These are phyloP conservation scores for Epicauta chinensis DNA, from an alignment of 1,140 invertebrate genomes.

Conservation along the genomic window DNA sequence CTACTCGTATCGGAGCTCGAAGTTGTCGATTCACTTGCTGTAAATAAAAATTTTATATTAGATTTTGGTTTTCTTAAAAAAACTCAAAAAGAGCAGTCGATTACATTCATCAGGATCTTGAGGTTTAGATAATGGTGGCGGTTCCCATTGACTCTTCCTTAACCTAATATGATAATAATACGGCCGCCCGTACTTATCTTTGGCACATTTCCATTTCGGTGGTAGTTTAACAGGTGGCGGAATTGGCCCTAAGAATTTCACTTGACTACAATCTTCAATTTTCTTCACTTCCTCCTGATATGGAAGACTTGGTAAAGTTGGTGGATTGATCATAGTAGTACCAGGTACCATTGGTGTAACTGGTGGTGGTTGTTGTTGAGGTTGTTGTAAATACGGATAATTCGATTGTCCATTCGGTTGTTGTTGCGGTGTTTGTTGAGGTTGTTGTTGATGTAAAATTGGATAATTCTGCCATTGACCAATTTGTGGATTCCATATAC, in stretches of 20 bases:
- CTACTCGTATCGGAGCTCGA: slow-evolving; percentile 42
- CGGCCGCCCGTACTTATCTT: slow-evolving; percentile 69
- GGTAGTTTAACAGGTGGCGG: slow-evolving; percentile 63
- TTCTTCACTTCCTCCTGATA: slow-evolving; percentile 22
- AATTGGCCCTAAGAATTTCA: slow-evolving; percentile 39
- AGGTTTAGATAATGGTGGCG: slow-evolving; percentile 49
- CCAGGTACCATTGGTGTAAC: slow-evolving; percentile 10
- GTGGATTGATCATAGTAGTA: slow-evolving; percentile 18
- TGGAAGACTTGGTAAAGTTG: slow-evolving; percentile 18
- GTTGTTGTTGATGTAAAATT: slow-evolving; percentile 27
- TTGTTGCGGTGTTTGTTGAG: background rate
- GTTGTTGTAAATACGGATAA: slow-evolving; percentile 7
- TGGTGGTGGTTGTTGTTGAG: no score
- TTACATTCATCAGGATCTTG: no score
- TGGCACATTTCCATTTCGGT: slow-evolving; percentile 78
- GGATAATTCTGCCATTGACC: slow-evolving; percentile 56
- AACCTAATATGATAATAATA: slow-evolving; percentile 90
- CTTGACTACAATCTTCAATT: slow-evolving; percentile 17
- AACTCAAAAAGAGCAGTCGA: no score
- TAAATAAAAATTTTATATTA: slow-evolving; percentile 25
- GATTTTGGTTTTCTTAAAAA: background rate
- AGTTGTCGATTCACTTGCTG: slow-evolving; percentile 45
- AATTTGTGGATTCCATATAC: slow-evolving; percentile 53
- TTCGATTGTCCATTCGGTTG: no score
- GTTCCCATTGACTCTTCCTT: slow-evolving; percentile 81